These are phyloP conservation scores for Didymodactylos carnosus DNA, from an alignment of 2,888 invertebrate genomes.

Conservation along the genomic window DNA sequence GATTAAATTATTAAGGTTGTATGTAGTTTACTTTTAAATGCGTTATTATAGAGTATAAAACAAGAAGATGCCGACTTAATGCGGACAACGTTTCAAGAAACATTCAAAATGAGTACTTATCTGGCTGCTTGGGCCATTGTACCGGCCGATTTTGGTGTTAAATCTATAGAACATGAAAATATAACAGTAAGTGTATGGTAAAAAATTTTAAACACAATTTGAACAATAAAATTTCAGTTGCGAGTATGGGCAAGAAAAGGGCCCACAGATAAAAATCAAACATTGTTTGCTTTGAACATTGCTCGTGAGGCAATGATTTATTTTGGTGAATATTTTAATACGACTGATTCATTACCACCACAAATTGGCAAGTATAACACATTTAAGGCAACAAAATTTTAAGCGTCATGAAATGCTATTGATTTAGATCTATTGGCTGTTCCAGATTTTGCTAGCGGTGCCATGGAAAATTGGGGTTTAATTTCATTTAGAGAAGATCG, in stretches of 20 bases:
- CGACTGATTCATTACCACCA: constrained; percentile 4
- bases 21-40: too few species aligned
- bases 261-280: not conserved
- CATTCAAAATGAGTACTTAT: constrained; percentile 13
- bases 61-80: not conserved
- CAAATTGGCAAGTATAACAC: not conserved
- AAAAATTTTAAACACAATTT: too few species aligned
- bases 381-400: not conserved
- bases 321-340: constrained; percentile 9
- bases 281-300: constrained; percentile 1
- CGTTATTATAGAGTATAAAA: too few species aligned
- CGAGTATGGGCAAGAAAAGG: constrained; percentile 5
- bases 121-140: constrained; percentile 13
- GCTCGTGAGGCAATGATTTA: not conserved
- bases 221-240: too few species aligned
- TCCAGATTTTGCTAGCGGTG: constrained; percentile 11
- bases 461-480: constrained; percentile 14
- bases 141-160: not conserved
- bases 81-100: constrained; percentile 5
- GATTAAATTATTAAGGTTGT: not conserved
- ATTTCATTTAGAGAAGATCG: constrained; percentile 6
- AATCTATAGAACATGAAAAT: too few species aligned
- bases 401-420: too few species aligned
- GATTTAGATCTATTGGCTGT: not conserved
- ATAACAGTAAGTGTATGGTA: too few species aligned